Conservation (phyloP, 2,113 vertebrate species). For the Poeciliopsis turrubarensis region DNA sequence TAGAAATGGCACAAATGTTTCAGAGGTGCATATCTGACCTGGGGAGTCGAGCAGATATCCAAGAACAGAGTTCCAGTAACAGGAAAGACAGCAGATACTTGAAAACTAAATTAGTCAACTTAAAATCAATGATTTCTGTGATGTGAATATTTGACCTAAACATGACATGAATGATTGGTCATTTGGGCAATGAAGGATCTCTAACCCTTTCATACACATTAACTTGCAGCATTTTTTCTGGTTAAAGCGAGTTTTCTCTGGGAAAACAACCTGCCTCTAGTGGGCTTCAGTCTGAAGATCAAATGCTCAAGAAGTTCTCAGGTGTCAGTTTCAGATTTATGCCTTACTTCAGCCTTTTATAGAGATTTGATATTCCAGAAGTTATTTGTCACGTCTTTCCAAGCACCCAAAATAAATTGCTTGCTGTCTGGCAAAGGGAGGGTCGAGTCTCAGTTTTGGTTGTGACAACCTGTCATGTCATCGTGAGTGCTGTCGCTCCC, state of each 20-base stretch:
- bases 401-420: conserved; percentile 80
- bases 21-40: not conserved
- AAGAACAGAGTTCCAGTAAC: conserved; percentile 3
- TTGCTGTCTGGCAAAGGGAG: conserved; percentile 69
- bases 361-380: conserved; percentile 82
- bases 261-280: conserved; percentile 61
- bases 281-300: conserved; percentile 50
- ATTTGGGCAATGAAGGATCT: not conserved
- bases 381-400: conserved; percentile 83
- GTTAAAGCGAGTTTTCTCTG: conserved; percentile 36
- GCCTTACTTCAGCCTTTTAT: conserved; percentile 81
- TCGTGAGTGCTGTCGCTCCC: conserved; percentile 56
- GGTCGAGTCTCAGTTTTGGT: conserved; percentile 72
- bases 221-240: conserved; percentile 30
- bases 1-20: conserved; percentile 15
- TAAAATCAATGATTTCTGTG: not conserved
- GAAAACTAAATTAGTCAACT: not conserved
- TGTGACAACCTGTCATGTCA: conserved; percentile 79
- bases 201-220: not conserved
- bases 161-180: not conserved
- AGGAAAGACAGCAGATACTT: not conserved
- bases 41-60: conserved; percentile 2
- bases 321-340: conserved; percentile 80
- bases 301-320: conserved; percentile 62
- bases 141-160: not conserved